phyloP scores from a whole-genome alignment of 2,113 vertebrate species.

The Protomyctophum bolini region DNA sequence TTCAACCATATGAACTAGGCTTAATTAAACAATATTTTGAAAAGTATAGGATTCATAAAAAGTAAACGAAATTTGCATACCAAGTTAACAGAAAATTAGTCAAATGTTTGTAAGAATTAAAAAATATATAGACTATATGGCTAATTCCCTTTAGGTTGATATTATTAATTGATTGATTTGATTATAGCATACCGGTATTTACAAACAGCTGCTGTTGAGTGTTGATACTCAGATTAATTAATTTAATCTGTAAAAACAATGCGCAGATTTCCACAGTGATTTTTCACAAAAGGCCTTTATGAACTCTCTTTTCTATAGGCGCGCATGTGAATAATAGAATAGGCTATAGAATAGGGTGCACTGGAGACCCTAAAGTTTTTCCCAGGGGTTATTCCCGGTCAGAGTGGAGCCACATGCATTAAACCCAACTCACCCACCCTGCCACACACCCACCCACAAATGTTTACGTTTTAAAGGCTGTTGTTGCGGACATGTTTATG shows the following conservation, averaged over 20 bases:
- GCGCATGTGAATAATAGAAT: slow-evolving; percentile 37
- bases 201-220: too few species aligned
- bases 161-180: too few species aligned
- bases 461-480: slow-evolving; percentile 1
- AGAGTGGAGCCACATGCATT: slow-evolving; percentile 22
- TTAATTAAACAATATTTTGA: not conserved
- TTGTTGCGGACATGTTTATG: not conserved
- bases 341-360: slow-evolving; percentile 31
- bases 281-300: slow-evolving; percentile 41
- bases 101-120: too few species aligned
- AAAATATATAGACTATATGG: too few species aligned
- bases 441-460: too few species aligned
- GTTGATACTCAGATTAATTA: too few species aligned
- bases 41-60: too few species aligned
- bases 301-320: slow-evolving; percentile 18
- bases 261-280: not conserved
- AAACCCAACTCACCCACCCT: slow-evolving; percentile 5
- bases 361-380: not conserved
- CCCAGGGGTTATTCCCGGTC: slow-evolving; percentile 46
- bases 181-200: too few species aligned
- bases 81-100: too few species aligned
- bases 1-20: slow-evolving; percentile 4
- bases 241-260: not conserved
- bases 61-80: not conserved
- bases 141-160: too few species aligned